Evolutionary conservation across 2,797 vertebrate species (phyloP), one percentile per base, ranked within the genome.

Genomic region (Smutsia gigantea): DNA sequence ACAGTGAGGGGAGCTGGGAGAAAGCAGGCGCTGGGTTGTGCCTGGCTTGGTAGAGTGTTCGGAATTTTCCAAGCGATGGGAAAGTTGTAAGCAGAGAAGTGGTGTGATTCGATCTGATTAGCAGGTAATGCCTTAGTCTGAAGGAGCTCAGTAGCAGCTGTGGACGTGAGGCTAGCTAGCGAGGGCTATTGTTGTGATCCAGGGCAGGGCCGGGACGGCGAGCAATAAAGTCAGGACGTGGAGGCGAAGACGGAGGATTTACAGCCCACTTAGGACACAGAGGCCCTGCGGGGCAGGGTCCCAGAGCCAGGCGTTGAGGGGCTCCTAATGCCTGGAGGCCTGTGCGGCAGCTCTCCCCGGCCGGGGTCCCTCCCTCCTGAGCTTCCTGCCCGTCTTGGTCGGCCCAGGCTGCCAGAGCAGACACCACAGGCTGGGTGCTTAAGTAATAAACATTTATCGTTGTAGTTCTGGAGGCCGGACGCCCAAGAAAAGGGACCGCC

Each of bases 131-230:
- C 37, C 18, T 18, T 5, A 9, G 27, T 39, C 64, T 51, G 25
- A 79, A 79, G 9, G 51, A 42, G 42, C 19, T 7, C 0, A 31
- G 19, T 2, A 42, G 9, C 14, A 0, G 12, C 10, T 10, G 51
- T 51, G 53, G 13, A 51, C 5, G 1, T 17, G 29, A 74, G 46
- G 13, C 5, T 0, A 1, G 27, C 2, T 0, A 5, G n/a, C 1
- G 3, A 42, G 6, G 55, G 53, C 21, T 18, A 7, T 0, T 46
- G 25, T 25, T 0, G 0, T 18, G 2, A 31, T 18, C 25, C 78
- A 49, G 49, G 27, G 34, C 68, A 66, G 68, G 82, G 69, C 49
- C 59, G 15, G 29, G 2, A 11, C 8, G 4, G 49, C 2, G 1
- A 37, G 63, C 57, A 34, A 11, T 55, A 21, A 8, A 8, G 51